These are phyloP conservation scores for Trissoscelio sp. DNA, from an alignment of 2,888 invertebrate species.

Conservation along the genomic window DNA sequence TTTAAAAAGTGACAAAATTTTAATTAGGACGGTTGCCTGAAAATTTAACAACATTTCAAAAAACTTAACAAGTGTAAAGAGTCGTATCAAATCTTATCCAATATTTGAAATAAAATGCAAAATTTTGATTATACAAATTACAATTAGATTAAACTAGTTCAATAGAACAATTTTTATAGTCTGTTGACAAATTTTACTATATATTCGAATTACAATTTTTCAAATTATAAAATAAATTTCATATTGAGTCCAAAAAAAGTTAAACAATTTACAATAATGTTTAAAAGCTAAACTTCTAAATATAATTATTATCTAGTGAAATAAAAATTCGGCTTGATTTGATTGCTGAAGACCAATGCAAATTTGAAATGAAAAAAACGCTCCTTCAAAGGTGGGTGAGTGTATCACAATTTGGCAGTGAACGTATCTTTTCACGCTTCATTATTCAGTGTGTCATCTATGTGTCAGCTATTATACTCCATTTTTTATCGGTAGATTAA, in stretches of 20 bases:
- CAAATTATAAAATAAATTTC: too few species aligned
- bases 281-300: too few species aligned
- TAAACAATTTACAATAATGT: too few species aligned
- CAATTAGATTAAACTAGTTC: not conserved
- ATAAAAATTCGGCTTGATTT: too few species aligned
- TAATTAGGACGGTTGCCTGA: slow-evolving; percentile 15
- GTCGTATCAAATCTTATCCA: slow-evolving; percentile 7
- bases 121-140: not conserved
- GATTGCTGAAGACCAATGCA: slow-evolving; percentile 45
- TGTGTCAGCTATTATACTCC: slow-evolving; percentile 55
- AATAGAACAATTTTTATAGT: slow-evolving; percentile 21
- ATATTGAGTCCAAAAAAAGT: too few species aligned
- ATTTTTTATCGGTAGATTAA: slow-evolving; percentile 51
- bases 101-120: not conserved
- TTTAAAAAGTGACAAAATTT: slow-evolving; percentile 6
- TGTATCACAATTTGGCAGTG: slow-evolving; percentile 84
- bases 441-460: slow-evolving; percentile 72
- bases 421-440: slow-evolving; percentile 78
- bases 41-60: not conserved
- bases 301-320: too few species aligned
- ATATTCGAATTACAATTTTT: too few species aligned
- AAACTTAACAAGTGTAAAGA: slow-evolving; percentile 22
- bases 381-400: slow-evolving; percentile 78
- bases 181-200: too few species aligned
- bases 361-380: slow-evolving; percentile 71